Evolutionary conservation across 1,140 invertebrate genomes (phyloP), one percentile per base, ranked within the genome.

Genomic region (Calliopsis andreniformis): DNA sequence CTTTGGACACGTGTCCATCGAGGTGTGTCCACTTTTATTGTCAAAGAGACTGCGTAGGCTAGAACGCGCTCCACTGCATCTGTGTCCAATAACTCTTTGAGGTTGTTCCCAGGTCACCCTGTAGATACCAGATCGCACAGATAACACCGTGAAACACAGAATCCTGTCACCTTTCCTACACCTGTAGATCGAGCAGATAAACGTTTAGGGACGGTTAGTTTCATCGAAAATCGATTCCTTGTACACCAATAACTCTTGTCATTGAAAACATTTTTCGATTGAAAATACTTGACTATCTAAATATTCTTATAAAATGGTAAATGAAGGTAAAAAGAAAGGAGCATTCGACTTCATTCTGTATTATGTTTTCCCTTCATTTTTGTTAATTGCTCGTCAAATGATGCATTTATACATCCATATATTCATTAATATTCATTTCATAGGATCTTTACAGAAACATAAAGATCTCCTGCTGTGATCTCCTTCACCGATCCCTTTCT

Each of bases 1-100:
- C 25, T n/a, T 14, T 43, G 39, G 35, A 70, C 67, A 70, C 67
- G 67, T 58, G 67, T 59, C 39, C 53, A 32, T 59, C 67, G 55
- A 59, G 67, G 67, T 59, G 67, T 59, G 67, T 47, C 67, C 25
- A 59, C 39, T 59, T 70, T 70, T 70, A 70, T 70, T 35, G 51
- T 59, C 28, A n/a, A 25, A 8, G 23, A 28, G 14, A 70, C 3
- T 47, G 67, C 53, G 67, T 70, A 70, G 67, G 53, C 55, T 47
- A 14, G n/a, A 59, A 42, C 25, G 39, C 25, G 28, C n/a, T 43
- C n/a, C 28, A n/a, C 3, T 58, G 6, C 30, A 58, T 58, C 25
- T 23, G 51, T 69, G 10, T 1, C 53, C 4, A 47, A 59, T 47
- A 59, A 70, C 28, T 59, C 53, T 32, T 47, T 25, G 39, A 30